A percentile compares a stretch with the other conserved stretches of the same genome.
These are phyloP conservation scores for Valencia hispanica DNA, from an alignment of 2,797 vertebrate species.

Conservation along the genomic window DNA sequence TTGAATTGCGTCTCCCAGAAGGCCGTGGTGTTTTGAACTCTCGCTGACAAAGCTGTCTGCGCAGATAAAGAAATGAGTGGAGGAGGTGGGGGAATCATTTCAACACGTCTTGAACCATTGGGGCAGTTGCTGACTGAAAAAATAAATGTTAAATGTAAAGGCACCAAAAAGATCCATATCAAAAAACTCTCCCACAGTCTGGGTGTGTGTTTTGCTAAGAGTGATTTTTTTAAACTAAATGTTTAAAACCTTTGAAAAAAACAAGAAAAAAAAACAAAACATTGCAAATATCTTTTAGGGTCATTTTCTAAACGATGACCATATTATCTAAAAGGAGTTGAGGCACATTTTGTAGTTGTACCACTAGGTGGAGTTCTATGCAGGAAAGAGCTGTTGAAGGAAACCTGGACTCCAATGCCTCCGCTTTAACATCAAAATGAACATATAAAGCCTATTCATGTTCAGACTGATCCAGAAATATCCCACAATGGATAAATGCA, in stretches of 20 bases:
- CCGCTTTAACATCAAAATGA: not conserved
- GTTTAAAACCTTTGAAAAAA: conserved; percentile 18
- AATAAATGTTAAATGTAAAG: conserved; percentile 75
- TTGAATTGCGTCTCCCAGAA: conserved; percentile 73
- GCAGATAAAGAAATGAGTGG: conserved; percentile 71
- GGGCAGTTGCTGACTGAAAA: conserved; percentile 73
- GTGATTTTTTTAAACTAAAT: conserved; percentile 40
- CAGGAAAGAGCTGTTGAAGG: conserved; percentile 27
- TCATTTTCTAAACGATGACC: not conserved
- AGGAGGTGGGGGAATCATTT: conserved; percentile 67
- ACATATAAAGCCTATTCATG: conserved; percentile 9
- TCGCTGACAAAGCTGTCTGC: conserved; percentile 71
- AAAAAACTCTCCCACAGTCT: conserved; percentile 80
- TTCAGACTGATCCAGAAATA: conserved; percentile 13
- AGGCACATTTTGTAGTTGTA: conserved; percentile 19
- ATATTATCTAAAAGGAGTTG: not conserved
- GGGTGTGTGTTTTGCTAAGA: conserved; percentile 31
- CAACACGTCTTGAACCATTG: conserved; percentile 78
- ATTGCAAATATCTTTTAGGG: not conserved
- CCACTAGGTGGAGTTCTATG: conserved; percentile 72
- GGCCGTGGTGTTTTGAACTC: conserved; percentile 74
- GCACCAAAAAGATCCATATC: conserved; percentile 78
- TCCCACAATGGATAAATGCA: not conserved
- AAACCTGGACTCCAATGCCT: not conserved
- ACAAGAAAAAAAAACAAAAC: not conserved